A percentile compares a stretch with the other conserved stretches of the same genome.
phyloP scores from a whole-genome alignment of 1,140 invertebrate species.

The Amyelois transitella region DNA sequence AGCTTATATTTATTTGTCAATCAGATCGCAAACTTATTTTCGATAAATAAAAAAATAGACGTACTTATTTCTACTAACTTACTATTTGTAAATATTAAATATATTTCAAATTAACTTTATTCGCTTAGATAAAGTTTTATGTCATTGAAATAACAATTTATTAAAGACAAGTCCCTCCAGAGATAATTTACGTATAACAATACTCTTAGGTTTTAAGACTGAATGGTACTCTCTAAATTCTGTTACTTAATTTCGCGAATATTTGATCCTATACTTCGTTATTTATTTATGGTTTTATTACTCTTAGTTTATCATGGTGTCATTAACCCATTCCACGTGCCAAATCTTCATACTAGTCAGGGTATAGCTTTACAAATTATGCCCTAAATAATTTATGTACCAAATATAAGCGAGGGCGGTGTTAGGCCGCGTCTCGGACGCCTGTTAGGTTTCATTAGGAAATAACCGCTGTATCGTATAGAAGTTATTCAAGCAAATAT shows the following conservation, averaged over 20 bases:
- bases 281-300: conserved; percentile 26
- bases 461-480: conserved; percentile 28
- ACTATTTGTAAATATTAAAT: conserved; percentile 47
- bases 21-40: conserved; percentile 45
- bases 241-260: conserved; percentile 2
- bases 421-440: conserved; percentile 12
- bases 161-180: conserved; percentile 65
- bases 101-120: conserved; percentile 49
- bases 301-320: conserved; percentile 31
- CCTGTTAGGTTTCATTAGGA: conserved; percentile 19
- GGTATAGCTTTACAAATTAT: conserved; percentile 40
- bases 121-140: conserved; percentile 48
- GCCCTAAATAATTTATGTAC: conserved; percentile 25
- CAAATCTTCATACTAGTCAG: conserved; percentile 53
- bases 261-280: conserved; percentile 15
- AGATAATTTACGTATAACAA: conserved; percentile 60
- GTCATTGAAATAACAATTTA: conserved; percentile 42
- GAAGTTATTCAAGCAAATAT: conserved; percentile 27
- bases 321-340: conserved; percentile 53
- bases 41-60: conserved; percentile 30
- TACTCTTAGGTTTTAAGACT: conserved; percentile 68
- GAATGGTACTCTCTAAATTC: conserved; percentile 47
- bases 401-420: conserved; percentile 19
- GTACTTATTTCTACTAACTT: conserved; percentile 15
- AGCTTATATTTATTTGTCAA: conserved; percentile 19